These are phyloP conservation scores for Uloborus diversus DNA, from an alignment of 1,140 invertebrate species.

Conservation along the genomic window DNA sequence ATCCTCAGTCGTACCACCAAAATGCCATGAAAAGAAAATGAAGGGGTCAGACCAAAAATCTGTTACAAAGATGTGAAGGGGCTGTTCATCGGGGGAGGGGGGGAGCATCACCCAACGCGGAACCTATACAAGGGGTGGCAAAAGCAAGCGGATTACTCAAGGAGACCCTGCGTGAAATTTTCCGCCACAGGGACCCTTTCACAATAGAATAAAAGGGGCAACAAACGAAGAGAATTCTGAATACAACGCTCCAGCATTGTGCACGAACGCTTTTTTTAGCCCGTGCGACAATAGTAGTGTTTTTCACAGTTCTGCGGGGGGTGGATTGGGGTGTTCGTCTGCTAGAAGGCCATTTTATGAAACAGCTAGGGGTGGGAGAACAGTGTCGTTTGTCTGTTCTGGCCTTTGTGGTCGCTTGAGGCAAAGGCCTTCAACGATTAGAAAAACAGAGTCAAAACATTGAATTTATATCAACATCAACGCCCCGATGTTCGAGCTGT, in stretches of 20 bases:
- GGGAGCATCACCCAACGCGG: not conserved
- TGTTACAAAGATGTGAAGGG: no score
- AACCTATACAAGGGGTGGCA: constrained; percentile 29
- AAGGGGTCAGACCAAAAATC: not conserved
- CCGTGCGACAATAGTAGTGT: not conserved
- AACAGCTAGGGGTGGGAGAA: constrained; percentile 25
- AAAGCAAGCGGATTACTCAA: constrained; percentile 51
- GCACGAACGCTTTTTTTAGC: no score
- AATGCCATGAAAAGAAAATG: constrained; percentile 10
- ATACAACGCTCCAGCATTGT: constrained; percentile 3
- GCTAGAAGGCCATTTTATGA: constrained; percentile 54
- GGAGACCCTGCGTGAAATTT: constrained; percentile 51
- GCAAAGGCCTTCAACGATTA: constrained; percentile 32
- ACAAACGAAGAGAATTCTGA: not conserved
- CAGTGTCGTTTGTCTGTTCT: constrained; percentile 8
- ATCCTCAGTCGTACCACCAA: constrained; percentile 36
- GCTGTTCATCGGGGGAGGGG: no score
- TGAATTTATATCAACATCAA: constrained; percentile 36
- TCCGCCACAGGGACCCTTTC: constrained; percentile 36
- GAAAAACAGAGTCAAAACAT: constrained; percentile 55
- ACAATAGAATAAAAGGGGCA: constrained; percentile 25
- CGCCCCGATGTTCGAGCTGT: no score
- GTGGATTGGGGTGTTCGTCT: not conserved
- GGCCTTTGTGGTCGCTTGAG: constrained; percentile 7
- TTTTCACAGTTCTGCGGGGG: not conserved